Evolutionary conservation across 2,113 vertebrate species (phyloP), one percentile per base, ranked within the genome.

Genomic region (Hippocampus zosterae): DNA sequence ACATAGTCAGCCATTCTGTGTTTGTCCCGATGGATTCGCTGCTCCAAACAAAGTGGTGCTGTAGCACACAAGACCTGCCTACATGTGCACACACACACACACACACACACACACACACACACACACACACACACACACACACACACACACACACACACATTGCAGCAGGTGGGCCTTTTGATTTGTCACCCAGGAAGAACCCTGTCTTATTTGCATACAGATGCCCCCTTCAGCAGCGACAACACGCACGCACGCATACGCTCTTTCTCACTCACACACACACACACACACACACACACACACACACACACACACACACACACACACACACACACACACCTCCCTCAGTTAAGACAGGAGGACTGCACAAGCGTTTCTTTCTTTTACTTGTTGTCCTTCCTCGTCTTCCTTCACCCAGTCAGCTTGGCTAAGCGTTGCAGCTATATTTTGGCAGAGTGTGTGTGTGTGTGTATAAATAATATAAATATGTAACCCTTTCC

Each of bases 131-230:
- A 52, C 59, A 62, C 71, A 40, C 65, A 67, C 33, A 42, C 71
- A 48, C 18, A 41, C 16, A 59, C 19, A 53, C 70, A 29, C 10
- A 61, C 42, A 41, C 61, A 69, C 70, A 52, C 2, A 80, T 78
- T 89, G 85, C 88, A 89, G 91, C 92, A 93, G 91, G 91, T 93
- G 92, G 90, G 87, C 84, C 86, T 89, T 92, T 93, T 92, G 89
- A 92, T 90, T 92, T 83, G 85, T 84, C 84, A 88, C 88, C 90
- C 87, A 91, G 88, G 87, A 92, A 92, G 91, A 91, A 89, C 85
- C 64, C 64, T 75, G 73, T 77, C 86, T 88, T 81, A 92, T 92
- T 93, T 88, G 79, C 91, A 92, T 93, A 92, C 92, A 92, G 92
- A 92, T 92, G 92, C 88, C 89, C 85, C 82, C 90, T 89, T 87